Conservation (phyloP, 1,140 invertebrate species). For the Papilio helenus region DNA sequence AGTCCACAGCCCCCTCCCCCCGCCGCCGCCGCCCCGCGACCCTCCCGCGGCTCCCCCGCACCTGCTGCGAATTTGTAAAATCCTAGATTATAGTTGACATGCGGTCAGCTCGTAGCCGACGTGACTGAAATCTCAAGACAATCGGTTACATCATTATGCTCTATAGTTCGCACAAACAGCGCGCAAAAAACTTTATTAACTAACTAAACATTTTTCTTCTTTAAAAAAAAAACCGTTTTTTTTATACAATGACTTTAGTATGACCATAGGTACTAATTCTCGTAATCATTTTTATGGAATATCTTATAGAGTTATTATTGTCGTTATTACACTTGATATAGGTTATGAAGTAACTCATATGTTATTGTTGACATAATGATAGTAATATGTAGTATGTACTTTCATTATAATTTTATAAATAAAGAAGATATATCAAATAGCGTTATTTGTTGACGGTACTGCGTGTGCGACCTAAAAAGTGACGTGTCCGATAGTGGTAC, state of each 20-base stretch:
- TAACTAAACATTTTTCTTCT: background rate
- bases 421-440: constrained; percentile 15
- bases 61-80: constrained; percentile 81
- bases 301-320: too few species aligned
- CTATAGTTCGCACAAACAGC: constrained; percentile 39
- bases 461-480: constrained; percentile 78
- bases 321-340: background rate
- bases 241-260: background rate
- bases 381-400: too few species aligned
- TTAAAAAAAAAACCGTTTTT: background rate
- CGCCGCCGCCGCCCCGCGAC: constrained; percentile 41
- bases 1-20: constrained; percentile 63
- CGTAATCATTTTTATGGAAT: background rate
- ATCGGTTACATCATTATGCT: constrained; percentile 66
- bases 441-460: constrained; percentile 62
- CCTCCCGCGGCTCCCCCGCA: constrained; percentile 54
- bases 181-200: constrained; percentile 15
- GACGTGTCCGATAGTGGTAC: constrained; percentile 75
- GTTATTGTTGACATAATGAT: background rate
- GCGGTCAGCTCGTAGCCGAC: constrained; percentile 62
- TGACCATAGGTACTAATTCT: background rate
- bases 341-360: background rate
- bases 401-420: background rate
- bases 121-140: constrained; percentile 64
- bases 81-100: constrained; percentile 81